Percentiles rank a stretch among this genome's conserved stretches.
Conservation (phyloP, 2,888 invertebrate genomes). For the Agrilus biguttatus region DNA sequence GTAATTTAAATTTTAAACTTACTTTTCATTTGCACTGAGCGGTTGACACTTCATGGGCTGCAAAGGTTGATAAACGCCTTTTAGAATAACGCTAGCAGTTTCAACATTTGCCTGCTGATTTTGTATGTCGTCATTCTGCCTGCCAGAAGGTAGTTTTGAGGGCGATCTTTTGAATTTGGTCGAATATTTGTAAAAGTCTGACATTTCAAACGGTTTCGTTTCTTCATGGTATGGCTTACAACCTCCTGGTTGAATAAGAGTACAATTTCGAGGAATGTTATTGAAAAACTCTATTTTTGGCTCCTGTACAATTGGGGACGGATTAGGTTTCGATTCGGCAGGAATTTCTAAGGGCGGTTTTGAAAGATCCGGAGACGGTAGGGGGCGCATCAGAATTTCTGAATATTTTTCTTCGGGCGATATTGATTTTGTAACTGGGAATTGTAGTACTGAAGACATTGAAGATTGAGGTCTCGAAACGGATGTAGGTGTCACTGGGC, state of each 20-base stretch:
- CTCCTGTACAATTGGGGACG: conserved; percentile 18
- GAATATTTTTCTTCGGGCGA: conserved; percentile 14
- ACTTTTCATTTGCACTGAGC: conserved; percentile 13
- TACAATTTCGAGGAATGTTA: conserved; percentile 71
- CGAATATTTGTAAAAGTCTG: conserved; percentile 95
- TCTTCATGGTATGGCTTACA: conserved; percentile 87
- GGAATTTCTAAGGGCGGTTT: conserved; percentile 28
- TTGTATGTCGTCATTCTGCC: conserved; percentile 3
- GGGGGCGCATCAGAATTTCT: conserved; percentile 7
- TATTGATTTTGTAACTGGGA: conserved; percentile 11
- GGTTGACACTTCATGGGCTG: conserved; percentile 36
- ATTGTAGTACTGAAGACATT: conserved; percentile 15
- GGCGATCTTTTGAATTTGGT: conserved; percentile 68
- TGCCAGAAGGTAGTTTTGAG: conserved; percentile 7
- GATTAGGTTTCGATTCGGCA: conserved; percentile 29
- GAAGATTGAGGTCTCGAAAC: conserved; percentile 19
- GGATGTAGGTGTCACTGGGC: conserved; percentile 17
- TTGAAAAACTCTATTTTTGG: conserved; percentile 27
- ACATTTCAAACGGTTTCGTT: conserved; percentile 94
- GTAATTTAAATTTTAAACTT: not conserved
- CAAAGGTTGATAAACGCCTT: conserved; percentile 34
- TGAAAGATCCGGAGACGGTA: conserved; percentile 16
- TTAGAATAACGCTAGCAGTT: conserved; percentile 17
- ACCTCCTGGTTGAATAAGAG: conserved; percentile 74
- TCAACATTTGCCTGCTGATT: conserved; percentile 8